Evolutionary conservation across 2,888 invertebrate genomes (phyloP).

Genomic region (Spilarctia lutea): DNA sequence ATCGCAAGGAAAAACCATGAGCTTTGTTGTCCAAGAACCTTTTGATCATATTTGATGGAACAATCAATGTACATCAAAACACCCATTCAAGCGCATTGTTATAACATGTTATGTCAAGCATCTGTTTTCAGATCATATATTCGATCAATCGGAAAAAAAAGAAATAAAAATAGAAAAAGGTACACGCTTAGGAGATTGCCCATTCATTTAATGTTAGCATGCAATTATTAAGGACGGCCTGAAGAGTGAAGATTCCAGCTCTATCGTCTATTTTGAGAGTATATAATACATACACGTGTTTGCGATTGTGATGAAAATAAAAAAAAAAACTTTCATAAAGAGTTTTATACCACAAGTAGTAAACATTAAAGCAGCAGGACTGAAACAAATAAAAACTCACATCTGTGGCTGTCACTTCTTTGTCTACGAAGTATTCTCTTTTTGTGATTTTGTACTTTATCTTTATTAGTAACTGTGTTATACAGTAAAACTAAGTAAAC

Average conservation of each 20-base stretch:
- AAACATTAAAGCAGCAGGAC: conserved; percentile 3
- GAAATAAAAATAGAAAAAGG: too few relatives aligned
- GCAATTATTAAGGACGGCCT: not conserved
- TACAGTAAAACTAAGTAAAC: not conserved
- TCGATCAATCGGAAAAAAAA: not conserved
- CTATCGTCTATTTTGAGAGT: not conserved
- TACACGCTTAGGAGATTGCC: not conserved
- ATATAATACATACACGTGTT: not conserved
- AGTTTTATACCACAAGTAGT: not conserved
- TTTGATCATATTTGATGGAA: not conserved
- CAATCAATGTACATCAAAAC: not conserved
- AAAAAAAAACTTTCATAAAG: not conserved
- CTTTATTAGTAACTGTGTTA: not conserved
- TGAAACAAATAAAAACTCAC: conserved; percentile 13
- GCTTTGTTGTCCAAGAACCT: not conserved
- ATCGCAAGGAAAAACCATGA: not conserved
- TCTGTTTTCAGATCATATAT: not conserved
- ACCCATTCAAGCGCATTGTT: not conserved
- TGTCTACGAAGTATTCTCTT: not conserved
- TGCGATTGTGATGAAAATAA: not conserved
- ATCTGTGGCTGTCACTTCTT: conserved; percentile 8
- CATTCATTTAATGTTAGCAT: not conserved
- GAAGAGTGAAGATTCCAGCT: not conserved
- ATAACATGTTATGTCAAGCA: not conserved
- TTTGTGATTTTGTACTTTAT: not conserved